A percentile compares a stretch with the other conserved stretches of the same genome.
Evolutionary conservation across 2,797 vertebrate species (phyloP).

Genomic region (Eleutherodactylus coqui): DNA sequence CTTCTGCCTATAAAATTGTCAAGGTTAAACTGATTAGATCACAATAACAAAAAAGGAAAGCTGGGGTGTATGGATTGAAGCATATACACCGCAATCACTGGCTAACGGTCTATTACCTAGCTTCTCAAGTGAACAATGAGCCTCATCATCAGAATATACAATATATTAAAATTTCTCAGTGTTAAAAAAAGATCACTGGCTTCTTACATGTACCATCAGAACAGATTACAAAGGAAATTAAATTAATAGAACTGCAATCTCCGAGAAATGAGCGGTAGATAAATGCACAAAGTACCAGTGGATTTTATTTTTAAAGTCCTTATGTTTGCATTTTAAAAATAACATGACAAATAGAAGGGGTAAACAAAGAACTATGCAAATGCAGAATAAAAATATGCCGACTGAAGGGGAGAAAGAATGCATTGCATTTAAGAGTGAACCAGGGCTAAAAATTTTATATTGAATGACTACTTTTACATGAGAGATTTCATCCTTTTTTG

Average conservation of each 20-base stretch:
- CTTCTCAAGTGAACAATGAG: neutral
- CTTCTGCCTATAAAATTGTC: constrained; percentile 27
- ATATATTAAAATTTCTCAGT: neutral
- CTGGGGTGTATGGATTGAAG: constrained; percentile 20
- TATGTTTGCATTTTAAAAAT: constrained; percentile 21
- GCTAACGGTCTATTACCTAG: constrained; percentile 16
- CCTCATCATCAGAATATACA: neutral
- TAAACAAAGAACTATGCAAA: constrained; percentile 9
- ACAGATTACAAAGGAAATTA: neutral
- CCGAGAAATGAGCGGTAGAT: neutral
- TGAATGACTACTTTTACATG: neutral
- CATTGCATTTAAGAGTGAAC: neutral
- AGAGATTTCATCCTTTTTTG: neutral
- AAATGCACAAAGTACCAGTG: neutral
- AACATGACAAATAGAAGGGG: constrained; percentile 5
- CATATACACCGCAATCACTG: constrained; percentile 12
- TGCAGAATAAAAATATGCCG: neutral
- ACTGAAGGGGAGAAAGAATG: neutral
- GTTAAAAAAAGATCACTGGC: neutral
- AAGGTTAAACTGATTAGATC: constrained; percentile 41
- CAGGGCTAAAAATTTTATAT: neutral
- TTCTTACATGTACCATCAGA: neutral
- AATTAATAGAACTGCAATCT: neutral
- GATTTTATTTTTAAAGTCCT: constrained; percentile 10
- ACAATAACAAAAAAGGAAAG: neutral